These are phyloP conservation scores for Amphimallon solstitiale DNA, from an alignment of 2,888 invertebrate genomes.

Conservation along the genomic window DNA sequence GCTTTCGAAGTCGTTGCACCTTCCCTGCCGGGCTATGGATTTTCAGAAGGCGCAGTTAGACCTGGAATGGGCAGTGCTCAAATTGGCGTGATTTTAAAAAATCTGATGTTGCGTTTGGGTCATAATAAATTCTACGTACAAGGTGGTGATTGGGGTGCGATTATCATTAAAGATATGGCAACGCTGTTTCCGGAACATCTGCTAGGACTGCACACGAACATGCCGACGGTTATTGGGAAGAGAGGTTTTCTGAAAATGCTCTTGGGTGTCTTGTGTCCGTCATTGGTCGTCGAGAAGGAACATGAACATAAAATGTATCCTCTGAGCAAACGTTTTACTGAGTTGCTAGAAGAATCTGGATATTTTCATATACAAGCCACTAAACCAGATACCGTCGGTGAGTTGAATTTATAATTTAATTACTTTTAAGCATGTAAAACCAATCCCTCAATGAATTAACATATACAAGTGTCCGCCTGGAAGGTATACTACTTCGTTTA, in stretches of 20 bases:
- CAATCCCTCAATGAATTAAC: no score
- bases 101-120: slow-evolving; percentile 77
- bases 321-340: slow-evolving; percentile 53
- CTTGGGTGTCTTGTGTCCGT: slow-evolving; percentile 68
- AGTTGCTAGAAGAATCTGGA: slow-evolving; percentile 67
- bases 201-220: slow-evolving; percentile 70
- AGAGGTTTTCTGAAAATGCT: slow-evolving; percentile 57
- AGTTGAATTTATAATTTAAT: slow-evolving; percentile 33
- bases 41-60: slow-evolving; percentile 67
- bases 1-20: slow-evolving; percentile 74
- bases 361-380: slow-evolving; percentile 85
- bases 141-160: slow-evolving; percentile 86
- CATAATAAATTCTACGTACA: slow-evolving; percentile 75
- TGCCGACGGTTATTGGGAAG: slow-evolving; percentile 61
- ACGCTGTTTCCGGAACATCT: slow-evolving; percentile 71
- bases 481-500: no score
- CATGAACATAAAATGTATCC: slow-evolving; percentile 67
- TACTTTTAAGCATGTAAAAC: no score
- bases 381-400: slow-evolving; percentile 89
- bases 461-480: no score
- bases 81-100: slow-evolving; percentile 70
- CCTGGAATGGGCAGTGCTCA: slow-evolving; percentile 72
- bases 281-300: slow-evolving; percentile 67
- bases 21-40: slow-evolving; percentile 67
- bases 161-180: slow-evolving; percentile 71